A percentile compares a stretch with the other conserved stretches of the same genome.
Evolutionary conservation across 1,140 invertebrate species (phyloP).

Genomic region (Phymastichus coffea): DNA sequence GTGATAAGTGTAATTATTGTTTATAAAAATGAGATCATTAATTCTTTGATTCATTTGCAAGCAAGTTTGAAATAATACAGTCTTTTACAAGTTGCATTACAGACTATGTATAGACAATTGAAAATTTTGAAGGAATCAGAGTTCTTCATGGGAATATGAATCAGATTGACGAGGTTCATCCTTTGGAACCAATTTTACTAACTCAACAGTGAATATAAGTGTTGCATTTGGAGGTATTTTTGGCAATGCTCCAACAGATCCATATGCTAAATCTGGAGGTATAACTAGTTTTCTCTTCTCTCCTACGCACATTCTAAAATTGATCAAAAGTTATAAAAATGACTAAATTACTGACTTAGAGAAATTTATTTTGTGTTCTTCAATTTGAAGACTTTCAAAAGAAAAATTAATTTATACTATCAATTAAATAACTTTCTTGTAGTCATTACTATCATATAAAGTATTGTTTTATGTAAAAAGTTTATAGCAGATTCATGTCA

Average conservation of each 20-base stretch:
- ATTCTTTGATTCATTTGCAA: too few relatives aligned
- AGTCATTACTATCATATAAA: too few relatives aligned
- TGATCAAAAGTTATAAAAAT: conserved; percentile 18
- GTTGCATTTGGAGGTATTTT: conserved; percentile 79
- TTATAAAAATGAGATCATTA: too few relatives aligned
- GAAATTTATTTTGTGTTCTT: neutral
- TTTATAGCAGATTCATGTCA: too few relatives aligned
- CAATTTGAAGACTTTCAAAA: neutral
- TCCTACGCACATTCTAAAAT: conserved; percentile 76
- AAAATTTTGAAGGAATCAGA: too few relatives aligned
- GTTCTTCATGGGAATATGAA: conserved; percentile 34
- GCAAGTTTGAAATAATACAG: too few relatives aligned
- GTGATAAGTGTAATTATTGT: too few relatives aligned
- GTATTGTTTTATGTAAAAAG: neutral
- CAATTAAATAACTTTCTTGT: neutral
- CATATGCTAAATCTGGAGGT: conserved; percentile 82
- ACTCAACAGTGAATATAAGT: conserved; percentile 82
- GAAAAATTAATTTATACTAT: neutral
- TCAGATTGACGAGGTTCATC: conserved; percentile 50
- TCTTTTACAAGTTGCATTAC: too few relatives aligned
- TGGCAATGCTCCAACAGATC: conserved; percentile 72
- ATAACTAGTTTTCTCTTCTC: conserved; percentile 84
- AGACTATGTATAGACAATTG: too few relatives aligned
- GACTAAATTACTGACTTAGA: neutral
- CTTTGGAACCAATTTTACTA: conserved; percentile 75